Evolutionary conservation across 2,888 invertebrate genomes (phyloP), one percentile per base, ranked within the genome.

Genomic region (Octonoba sinensis): DNA sequence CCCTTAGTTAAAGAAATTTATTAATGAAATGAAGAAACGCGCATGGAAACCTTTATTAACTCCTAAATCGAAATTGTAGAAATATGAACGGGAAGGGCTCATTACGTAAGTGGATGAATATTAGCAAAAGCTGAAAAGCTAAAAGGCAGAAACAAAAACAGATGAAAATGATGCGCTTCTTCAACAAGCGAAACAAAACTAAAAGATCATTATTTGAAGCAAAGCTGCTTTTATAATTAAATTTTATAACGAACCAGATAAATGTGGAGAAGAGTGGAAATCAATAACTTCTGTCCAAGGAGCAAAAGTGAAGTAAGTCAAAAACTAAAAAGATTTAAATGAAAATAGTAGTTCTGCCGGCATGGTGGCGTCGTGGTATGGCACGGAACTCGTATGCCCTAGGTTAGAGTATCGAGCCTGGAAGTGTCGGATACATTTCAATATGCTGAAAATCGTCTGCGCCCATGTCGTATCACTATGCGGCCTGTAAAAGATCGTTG

Each of bases 201-300:
- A 16, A 46, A 56, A 56, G 20, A n/a, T 73, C 73, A 73, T 73
- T 73, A 73, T 73, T 64, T 24, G 54, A 65, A 47, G 46, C 73
- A 64, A 46, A 64, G 36, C 73, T 73, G 54, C 46, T 65, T 12
- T 64, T 64, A 65, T 73, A 73, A 73, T 73, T 73, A 73, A 73
- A 73, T 73, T 73, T 73, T 46, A 47, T 54, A 54, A 65, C 47
- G 73, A 56, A 73, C 46, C 54, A 16, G 13, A 73, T 18, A 54
- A 73, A 73, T 65, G 46, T 18, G 16, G 2, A 8, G 56, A 73
- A 27, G 22, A 56, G 24, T 46, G 64, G 56, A 73, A 73, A 73
- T 73, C 64, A 56, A 73, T 73, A 49, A 24, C 0, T 20, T 13
- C 20, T 44, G n/a, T 64, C 11, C 27, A 24, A 49, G 18, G 20